Evolutionary conservation across 2,888 invertebrate species (phyloP), one percentile per base, ranked within the genome.

Genomic region (Parnassius smintheus): DNA sequence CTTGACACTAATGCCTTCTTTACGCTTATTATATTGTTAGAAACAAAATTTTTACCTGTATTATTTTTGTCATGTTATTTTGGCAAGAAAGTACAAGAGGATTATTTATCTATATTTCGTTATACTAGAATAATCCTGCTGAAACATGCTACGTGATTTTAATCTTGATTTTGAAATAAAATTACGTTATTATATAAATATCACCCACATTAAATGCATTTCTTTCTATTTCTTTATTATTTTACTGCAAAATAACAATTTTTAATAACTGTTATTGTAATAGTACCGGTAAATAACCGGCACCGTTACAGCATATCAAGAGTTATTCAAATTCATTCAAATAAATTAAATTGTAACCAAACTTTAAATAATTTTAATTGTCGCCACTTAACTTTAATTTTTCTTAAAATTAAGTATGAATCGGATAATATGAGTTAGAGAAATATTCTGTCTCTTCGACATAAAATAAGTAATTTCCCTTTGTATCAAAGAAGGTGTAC

Each of bases 391-490:
- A 45, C 2, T 11, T 45, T 45, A 45, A 9, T 45, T 45, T 9
- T 69, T 82, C 82, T 77, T 88, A 84, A 86, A 88, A 83, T 86
- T 84, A 82, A 86, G 82, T 82, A 80, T 78, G 76, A 76, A 82
- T 82, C 77, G 78, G 72, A 81, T 84, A 86, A 85, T 87, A 86
- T 82, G 80, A 83, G 71, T 73, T 73, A 75, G 76, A 70, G 79
- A 78, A 83, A 78, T 77, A 13, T 49, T 78, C 77, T 80, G 83
- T 81, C 82, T 82, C 77, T 81, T 76, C 75, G 78, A 85, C 86
- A 85, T 90, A 89, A 89, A 90, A 89, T 88, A 89, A 88, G 89
- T 86, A 86, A 89, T 90, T 88, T 88, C 88, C 87, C 85, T 85
- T 88, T 86, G 87, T 86, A 85, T 86, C 84, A 85, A 80, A 81